Conservation (phyloP, 1,140 invertebrate genomes). For the Drosophila takahashii region DNA sequence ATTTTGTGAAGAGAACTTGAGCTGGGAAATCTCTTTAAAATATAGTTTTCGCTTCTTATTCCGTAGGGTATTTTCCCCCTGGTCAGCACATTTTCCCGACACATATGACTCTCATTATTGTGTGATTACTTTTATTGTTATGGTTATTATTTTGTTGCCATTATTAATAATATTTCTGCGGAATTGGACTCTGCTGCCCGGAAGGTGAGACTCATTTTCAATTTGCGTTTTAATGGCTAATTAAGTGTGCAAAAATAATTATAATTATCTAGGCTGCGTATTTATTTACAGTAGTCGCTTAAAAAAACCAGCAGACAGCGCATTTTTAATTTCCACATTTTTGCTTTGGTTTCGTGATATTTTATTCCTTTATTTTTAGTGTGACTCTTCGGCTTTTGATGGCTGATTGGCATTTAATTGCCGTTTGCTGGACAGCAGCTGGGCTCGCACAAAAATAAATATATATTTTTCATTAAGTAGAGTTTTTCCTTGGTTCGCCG, state of each 20-base stretch:
- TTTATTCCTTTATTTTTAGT: conserved; percentile 33
- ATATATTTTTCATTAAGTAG: conserved; percentile 9
- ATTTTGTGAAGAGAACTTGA: conserved; percentile 2
- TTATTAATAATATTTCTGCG: conserved; percentile 73
- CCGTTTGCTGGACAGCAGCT: conserved; percentile 52
- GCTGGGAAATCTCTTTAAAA: not conserved
- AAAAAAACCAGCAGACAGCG: conserved; percentile 26
- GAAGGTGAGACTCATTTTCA: conserved; percentile 56
- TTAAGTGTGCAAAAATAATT: conserved; percentile 82
- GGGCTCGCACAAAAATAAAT: conserved; percentile 26
- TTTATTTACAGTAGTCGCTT: conserved; percentile 57
- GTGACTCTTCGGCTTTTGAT: conserved; percentile 64
- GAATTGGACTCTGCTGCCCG: conserved; percentile 7
- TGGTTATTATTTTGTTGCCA: conserved; percentile 63
- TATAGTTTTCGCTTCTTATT: not conserved
- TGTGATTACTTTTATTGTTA: conserved; percentile 75
- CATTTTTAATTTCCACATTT: conserved; percentile 35
- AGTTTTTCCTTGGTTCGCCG: conserved; percentile 10
- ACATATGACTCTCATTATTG: conserved; percentile 74
- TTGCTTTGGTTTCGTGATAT: conserved; percentile 15
- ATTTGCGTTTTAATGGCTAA: conserved; percentile 81
- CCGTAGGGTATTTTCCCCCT: not conserved
- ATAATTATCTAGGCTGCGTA: conserved; percentile 69
- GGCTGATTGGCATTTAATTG: conserved; percentile 81
- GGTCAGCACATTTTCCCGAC: conserved; percentile 5